Evolutionary conservation across 2,113 vertebrate genomes (phyloP), one percentile per base, ranked within the genome.

Genomic region (Entelurus aequoreus): DNA sequence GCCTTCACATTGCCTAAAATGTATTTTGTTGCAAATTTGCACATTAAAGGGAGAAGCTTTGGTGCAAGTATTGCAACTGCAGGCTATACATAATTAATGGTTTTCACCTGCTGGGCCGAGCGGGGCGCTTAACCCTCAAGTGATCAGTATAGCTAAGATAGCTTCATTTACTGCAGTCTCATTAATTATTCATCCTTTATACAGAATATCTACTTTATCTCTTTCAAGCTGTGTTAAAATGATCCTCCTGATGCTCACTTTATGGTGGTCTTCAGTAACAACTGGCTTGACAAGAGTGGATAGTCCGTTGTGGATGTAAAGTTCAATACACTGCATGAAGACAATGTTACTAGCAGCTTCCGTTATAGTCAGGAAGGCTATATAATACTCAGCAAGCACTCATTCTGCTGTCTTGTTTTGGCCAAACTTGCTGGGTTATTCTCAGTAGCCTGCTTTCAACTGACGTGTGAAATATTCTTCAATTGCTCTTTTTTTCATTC

Each of bases 321-420:
- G 52, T 36, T 36, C 28, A 5, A 6, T 12, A 52, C 11, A 28
- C 19, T 28, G 16, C 50, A 52, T 21, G 19, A 52, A 21, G 28
- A 37, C 53, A 15, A 8, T 57, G 46, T 70, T 62, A 52, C 64
- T 14, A 47, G 37, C 55, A 63, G 64, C 56, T 57, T 53, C 55
- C 57, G 52, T 62, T 69, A 55, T 73, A 71, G 59, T 64, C 13
- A 64, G 59, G 40, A 69, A 65, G 37, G 8, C 35, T 14, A 54
- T 38, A 4, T 48, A 48, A 6, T 36, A 81, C 77, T 85, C 48
- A 85, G 82, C 78, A 66, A 85, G 9, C 1, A 74, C 63, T 52
- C 65, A 21, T 64, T 68, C 58, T 19, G 63, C 16, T 62, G 67
- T 60, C 52, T 13, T 74, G 48, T 48, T 65, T 56, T 60, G 64